phyloP scores from a whole-genome alignment of 1,140 invertebrate species.

The Halictus rubicundus region DNA sequence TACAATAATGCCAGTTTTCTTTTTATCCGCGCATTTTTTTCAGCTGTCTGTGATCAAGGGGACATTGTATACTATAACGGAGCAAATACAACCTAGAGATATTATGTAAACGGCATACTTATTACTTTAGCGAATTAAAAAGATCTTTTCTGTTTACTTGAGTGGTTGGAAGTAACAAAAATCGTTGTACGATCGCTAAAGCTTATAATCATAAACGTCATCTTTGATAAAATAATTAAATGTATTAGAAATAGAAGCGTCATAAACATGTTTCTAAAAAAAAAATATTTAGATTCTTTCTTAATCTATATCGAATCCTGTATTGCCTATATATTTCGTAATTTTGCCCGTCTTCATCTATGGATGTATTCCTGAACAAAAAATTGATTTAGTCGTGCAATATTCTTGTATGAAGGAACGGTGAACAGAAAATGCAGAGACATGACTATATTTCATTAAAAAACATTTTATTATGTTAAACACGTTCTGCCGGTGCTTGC shows the following conservation, averaged over 20 bases:
- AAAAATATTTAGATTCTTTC: conserved; percentile 29
- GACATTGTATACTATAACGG: conserved; percentile 46
- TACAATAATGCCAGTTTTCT: conserved; percentile 57
- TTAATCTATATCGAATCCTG: conserved; percentile 18
- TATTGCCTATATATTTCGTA: conserved; percentile 11
- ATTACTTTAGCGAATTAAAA: conserved; percentile 37
- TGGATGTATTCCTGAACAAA: conserved; percentile 9
- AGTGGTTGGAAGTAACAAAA: neutral
- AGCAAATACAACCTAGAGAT: conserved; percentile 41
- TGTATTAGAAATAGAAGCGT: conserved; percentile 27
- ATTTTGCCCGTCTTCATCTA: conserved; percentile 10
- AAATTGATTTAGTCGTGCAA: conserved; percentile 5
- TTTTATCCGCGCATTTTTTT: conserved; percentile 47
- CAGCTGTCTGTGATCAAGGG: conserved; percentile 59
- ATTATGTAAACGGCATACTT: conserved; percentile 35
- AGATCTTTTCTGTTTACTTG: conserved; percentile 21
- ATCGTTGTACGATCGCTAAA: conserved; percentile 6
- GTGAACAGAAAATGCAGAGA: conserved; percentile 33
- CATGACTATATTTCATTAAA: conserved; percentile 33
- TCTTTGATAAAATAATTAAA: conserved; percentile 25
- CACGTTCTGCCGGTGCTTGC: conserved; percentile 83
- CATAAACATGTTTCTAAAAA: conserved; percentile 16
- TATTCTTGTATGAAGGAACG: conserved; percentile 6
- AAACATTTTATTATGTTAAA: conserved; percentile 64
- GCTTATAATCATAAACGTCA: conserved; percentile 38